Evolutionary conservation across 2,888 invertebrate genomes (phyloP), one percentile per base, ranked within the genome.

Genomic region (Colletes collaris): DNA sequence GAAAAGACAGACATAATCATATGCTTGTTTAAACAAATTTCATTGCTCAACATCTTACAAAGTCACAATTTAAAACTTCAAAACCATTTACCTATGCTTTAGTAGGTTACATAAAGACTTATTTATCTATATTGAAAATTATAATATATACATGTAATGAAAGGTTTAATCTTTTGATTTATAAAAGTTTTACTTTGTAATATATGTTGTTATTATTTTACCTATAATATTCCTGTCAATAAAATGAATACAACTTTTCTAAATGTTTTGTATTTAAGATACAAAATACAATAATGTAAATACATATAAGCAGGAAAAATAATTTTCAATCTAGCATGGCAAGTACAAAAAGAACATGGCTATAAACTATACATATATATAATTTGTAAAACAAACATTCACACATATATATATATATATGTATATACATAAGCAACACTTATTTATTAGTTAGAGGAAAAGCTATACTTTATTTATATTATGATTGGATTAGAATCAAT

Each of bases 401-500:
- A 27, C 27, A 27, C 27, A 27, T 27, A 27, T 27, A 27, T 2
- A 2, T 27, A 27, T 4, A 40, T 40, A 6, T 40, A 40, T 8
- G 8, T 0, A 49, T 79, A 84, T 27, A 64, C 52, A 16, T 27
- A 19, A 16, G 40, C 16, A 16, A 19, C 10, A 11, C 59, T 50
- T 68, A 50, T 27, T 68, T 59, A 68, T 40, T 37, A 49, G n/a
- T 8, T 16, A 27, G 27, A 2, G 27, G 27, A 27, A 27, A 27
- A 27, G 27, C 27, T 27, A 27, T 27, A 27, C 27, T 27, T 27
- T 27, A 27, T 27, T 27, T 27, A 27, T 27, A 27, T 27, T 27
- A 27, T 27, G 27, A 27, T 27, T 27, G 27, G 27, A 27, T 27
- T 27, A 27, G 27, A 27, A 27, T 27, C 27, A 27, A 27, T 27